Conservation (phyloP, 2,113 vertebrate species). For the Cebidichthys violaceus region DNA sequence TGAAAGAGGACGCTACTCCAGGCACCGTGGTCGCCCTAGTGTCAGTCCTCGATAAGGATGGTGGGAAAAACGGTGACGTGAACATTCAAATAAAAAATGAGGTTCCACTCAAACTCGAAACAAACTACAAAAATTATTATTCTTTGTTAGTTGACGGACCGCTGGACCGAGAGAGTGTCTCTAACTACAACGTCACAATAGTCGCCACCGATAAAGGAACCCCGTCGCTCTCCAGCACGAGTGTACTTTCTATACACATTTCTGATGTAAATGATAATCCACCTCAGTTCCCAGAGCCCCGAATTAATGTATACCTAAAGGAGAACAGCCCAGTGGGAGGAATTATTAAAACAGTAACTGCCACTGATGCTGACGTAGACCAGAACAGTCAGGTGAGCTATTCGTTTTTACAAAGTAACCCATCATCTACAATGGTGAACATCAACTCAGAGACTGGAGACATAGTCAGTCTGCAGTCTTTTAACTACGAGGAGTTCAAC, state of each 20-base stretch:
- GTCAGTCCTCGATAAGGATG: constrained; percentile 86
- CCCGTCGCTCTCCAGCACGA: constrained; percentile 67
- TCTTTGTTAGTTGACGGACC: constrained; percentile 83
- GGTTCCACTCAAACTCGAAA: constrained; percentile 87
- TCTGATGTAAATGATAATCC: constrained; percentile 81
- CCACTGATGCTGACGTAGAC: constrained; percentile 72
- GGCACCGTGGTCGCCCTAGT: constrained; percentile 89
- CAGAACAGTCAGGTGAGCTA: constrained; percentile 74
- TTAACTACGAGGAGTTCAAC: constrained; percentile 25
- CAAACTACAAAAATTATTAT: constrained; percentile 90
- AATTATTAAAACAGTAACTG: constrained; percentile 73
- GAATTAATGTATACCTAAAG: constrained; percentile 69
- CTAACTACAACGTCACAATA: constrained; percentile 85
- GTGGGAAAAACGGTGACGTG: constrained; percentile 86
- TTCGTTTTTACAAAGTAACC: constrained; percentile 52
- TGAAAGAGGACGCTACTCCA: constrained; percentile 84
- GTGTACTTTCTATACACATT: constrained; percentile 67
- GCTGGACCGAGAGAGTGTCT: constrained; percentile 86
- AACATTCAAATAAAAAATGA: constrained; percentile 75
- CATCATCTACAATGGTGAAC: constrained; percentile 59
- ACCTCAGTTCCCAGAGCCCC: constrained; percentile 61
- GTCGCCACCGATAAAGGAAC: constrained; percentile 86
- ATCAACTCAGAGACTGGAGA: constrained; percentile 55
- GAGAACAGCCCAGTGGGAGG: constrained; percentile 77
- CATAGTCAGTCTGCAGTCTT: constrained; percentile 7